Evolutionary conservation across 2,113 vertebrate genomes (phyloP).

Genomic region (Puffinus mauretanicus): DNA sequence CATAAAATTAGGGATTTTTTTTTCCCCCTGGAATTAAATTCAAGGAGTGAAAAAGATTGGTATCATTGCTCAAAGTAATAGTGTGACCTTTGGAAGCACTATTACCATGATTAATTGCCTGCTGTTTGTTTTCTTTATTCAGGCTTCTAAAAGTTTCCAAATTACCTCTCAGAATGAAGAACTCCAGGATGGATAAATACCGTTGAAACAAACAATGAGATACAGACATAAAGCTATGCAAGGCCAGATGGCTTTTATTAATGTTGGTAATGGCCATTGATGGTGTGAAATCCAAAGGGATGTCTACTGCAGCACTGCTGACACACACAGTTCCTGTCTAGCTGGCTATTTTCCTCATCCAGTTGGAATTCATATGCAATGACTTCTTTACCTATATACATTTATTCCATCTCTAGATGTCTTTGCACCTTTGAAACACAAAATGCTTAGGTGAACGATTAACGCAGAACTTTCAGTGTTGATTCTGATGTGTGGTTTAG

Average conservation of each 20-base stretch:
- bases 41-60: background rate
- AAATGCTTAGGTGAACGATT: background rate
- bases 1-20: background rate
- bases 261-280: background rate
- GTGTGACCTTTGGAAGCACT: background rate
- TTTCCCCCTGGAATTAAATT: background rate
- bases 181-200: background rate
- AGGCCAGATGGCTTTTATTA: slow-evolving; percentile 13
- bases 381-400: background rate
- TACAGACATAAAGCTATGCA: background rate
- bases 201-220: background rate
- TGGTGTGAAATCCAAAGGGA: background rate
- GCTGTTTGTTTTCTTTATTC: background rate
- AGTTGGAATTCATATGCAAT: background rate
- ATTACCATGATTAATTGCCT: background rate
- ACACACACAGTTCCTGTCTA: background rate
- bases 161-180: background rate
- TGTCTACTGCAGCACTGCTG: background rate
- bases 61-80: background rate
- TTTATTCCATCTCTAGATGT: background rate
- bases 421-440: background rate
- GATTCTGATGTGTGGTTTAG: background rate
- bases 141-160: background rate
- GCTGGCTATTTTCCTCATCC: background rate
- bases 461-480: background rate